Evolutionary conservation across 2,888 invertebrate genomes (phyloP), one percentile per base, ranked within the genome.

Genomic region (Apodemia zela): DNA sequence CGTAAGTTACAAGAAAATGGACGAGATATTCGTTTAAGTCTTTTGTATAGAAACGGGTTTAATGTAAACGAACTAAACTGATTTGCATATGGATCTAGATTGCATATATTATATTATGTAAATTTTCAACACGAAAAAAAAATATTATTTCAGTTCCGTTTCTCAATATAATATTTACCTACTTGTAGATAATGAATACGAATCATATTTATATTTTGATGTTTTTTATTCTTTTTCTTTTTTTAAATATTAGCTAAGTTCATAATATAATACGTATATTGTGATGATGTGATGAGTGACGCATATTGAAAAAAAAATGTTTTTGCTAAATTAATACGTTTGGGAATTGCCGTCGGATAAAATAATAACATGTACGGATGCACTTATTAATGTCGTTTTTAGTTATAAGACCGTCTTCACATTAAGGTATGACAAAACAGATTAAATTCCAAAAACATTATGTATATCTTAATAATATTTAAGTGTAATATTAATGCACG

Each of bases 11-110:
- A 38, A 13, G 54, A n/a, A 61, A 54, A 54, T 38, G 3, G 21
- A 15, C 0, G 17, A 49, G 17, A 49, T 61, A 54, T 65, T 60
- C 72, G 72, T 73, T 72, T 71, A 73, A 69, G 71, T 73, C 73
- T 73, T 73, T 73, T 71, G 63, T 67, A 73, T 65, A 67, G 61
- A 63, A 47, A 35, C 49, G n/a, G 10, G 35, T 45, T 51, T 18
- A 38, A 38, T 38, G 18, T 51, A 8, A 51, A 21, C 13, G 51
- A 21, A 18, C 51, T 5, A 21, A 51, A 51, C 51, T 51, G 21
- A 18, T 51, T 51, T 51, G 21, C 51, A 51, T 51, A 51, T 51
- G 51, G 18, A 51, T 51, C 21, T 51, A 18, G 21, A 51, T 13
- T 18, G 51, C 51, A 51, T 18, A 18, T 17, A 51, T 51, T 51